Conservation (phyloP, 2,797 vertebrate genomes). For the Pipistrellus nathusii region DNA sequence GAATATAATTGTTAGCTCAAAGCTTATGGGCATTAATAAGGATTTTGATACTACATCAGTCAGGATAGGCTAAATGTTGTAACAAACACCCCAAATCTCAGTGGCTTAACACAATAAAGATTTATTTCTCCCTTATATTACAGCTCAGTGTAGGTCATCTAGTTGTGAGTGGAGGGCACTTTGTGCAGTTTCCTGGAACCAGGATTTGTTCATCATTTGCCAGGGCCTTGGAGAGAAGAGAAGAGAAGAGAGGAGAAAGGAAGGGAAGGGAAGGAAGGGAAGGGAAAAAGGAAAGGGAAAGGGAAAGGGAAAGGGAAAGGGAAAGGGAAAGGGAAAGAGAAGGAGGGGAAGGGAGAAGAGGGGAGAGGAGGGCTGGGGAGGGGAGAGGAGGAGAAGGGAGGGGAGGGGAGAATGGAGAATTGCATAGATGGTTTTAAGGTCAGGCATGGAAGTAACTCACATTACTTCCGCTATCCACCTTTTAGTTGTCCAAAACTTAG, state of each 20-base stretch:
- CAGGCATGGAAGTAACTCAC: background rate
- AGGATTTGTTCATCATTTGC: background rate
- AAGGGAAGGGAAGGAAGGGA: background rate
- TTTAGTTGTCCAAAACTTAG: background rate
- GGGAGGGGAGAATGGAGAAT: background rate
- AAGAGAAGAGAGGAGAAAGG: background rate
- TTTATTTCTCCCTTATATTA: background rate
- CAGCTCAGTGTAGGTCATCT: background rate
- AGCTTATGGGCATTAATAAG: background rate
- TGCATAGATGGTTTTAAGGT: background rate
- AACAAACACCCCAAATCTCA: constrained; percentile 14
- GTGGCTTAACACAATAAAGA: background rate
- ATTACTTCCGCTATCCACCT: background rate
- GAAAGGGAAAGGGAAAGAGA: too few relatives aligned
- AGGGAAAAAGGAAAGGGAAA: too few relatives aligned
- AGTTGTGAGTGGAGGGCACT: background rate
- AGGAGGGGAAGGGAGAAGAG: too few relatives aligned
- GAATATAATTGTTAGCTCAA: constrained; percentile 24
- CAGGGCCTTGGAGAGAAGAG: background rate
- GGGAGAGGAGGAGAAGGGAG: too few relatives aligned
- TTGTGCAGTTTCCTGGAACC: background rate
- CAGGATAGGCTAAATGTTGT: background rate
- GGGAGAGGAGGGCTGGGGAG: too few relatives aligned
- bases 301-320: too few relatives aligned
- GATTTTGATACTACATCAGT: background rate